Base-by-base conservation (phyloP, 2,888 invertebrate species). In the Leucozona laternaria region DNA sequence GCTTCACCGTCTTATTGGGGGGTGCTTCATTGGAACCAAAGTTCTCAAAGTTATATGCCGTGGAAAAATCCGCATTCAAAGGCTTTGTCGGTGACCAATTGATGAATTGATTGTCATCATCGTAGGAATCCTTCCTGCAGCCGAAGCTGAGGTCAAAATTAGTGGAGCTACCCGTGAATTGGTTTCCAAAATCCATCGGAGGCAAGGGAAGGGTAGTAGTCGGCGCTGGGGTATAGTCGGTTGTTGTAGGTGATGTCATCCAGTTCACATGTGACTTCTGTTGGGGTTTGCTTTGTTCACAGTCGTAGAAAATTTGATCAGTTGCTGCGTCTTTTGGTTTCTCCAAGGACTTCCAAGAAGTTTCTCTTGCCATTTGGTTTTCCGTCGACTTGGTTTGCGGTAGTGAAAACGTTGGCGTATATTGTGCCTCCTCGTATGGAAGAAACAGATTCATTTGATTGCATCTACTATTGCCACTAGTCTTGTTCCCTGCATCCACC, bases 171-270 rank as follows among this genome's bases (percentile, higher is more conserved):
- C 45, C 28, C 0, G 73, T 40, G 17, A 78, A 78, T 22, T 79
- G 79, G 20, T 85, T 86, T 1, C 75, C 78, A 34, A 86, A 86
- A 11, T 86, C 86, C 10, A 86, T 81, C 10, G 78, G 43, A 43
- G 85, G 78, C 2, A 78, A 28, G 0, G 85, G 76, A 0, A 71
- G 50, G 0, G 40, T 15, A 10, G 48, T 43, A 4, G 70, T 48
- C 5, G 77, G 50, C 7, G 77, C 13, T 31, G 78, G 15, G 0
- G 66, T 43, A 45, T 53, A 79, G 25, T 84, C 80, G 10, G 53
- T 66, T 31, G 94, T 64, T n/a, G 94, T 94, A 8, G 95, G 94
- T 66, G 95, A 90, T 22, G 94, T 89, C 89, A 89, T 89, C 89
- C 89, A 89, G 71, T 89, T 89, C 8, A 89, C 88, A 25, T 88